phyloP scores from a whole-genome alignment of 23 tunicate genomes.

The Clavelina lepadiformis region DNA sequence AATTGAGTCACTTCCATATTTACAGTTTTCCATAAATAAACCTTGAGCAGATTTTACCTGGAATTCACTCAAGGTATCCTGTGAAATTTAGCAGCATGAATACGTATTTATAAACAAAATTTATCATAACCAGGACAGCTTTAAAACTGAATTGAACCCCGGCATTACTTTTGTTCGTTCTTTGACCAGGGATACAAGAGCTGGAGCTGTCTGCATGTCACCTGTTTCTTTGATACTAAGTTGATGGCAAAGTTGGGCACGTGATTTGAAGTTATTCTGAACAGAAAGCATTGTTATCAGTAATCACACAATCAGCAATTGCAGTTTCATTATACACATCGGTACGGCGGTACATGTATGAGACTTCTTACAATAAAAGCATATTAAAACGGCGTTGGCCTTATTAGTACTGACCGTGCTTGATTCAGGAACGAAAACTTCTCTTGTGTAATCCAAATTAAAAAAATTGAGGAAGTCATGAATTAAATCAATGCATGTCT shows the following conservation, averaged over 20 bases:
- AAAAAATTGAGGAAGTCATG: conserved; percentile 61
- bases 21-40: conserved; percentile 13
- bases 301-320: no score
- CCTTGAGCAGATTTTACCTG: conserved; percentile 2
- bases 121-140: no score
- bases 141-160: no score
- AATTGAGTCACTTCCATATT: background rate
- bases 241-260: no score
- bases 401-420: no score
- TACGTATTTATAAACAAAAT: background rate
- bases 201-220: no score
- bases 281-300: no score
- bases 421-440: conserved; percentile 75
- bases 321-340: background rate
- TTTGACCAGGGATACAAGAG: no score
- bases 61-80: background rate
- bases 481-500: conserved; percentile 43
- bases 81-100: no score
- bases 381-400: background rate
- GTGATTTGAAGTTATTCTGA: no score
- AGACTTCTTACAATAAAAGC: background rate
- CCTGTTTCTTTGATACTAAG: no score
- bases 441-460: conserved; percentile 65
- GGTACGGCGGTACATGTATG: background rate
- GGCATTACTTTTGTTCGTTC: no score